A percentile compares a stretch with the other conserved stretches of the same genome.
These are phyloP conservation scores for Listrodromus nycthemerus DNA, from an alignment of 2,888 invertebrate genomes.

Conservation along the genomic window DNA sequence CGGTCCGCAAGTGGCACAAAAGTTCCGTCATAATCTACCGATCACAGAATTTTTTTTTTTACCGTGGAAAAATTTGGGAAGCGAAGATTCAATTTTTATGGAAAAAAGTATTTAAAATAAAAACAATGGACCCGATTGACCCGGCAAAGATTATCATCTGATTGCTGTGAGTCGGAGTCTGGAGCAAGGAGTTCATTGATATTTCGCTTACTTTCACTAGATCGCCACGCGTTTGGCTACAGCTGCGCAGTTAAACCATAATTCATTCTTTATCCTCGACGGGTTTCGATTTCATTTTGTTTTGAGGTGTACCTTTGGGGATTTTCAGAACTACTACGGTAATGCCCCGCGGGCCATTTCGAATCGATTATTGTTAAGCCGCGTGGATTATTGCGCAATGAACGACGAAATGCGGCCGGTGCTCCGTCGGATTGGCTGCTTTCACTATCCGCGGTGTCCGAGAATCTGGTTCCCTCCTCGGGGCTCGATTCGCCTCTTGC, in stretches of 20 bases:
- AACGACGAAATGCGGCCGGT: conserved; percentile 60
- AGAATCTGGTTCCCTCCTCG: conserved; percentile 79
- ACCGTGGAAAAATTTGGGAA: not conserved
- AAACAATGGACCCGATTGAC: not conserved
- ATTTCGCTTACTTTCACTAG: conserved; percentile 64
- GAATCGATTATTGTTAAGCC: conserved; percentile 51
- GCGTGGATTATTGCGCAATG: conserved; percentile 62
- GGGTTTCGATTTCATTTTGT: conserved; percentile 7
- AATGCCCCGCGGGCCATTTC: conserved; percentile 22
- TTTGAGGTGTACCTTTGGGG: conserved; percentile 8
- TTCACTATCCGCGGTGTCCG: conserved; percentile 78
- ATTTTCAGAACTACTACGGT: conserved; percentile 13
- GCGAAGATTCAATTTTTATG: not conserved
- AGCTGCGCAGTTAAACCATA: not conserved
- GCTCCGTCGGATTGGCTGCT: conserved; percentile 75
- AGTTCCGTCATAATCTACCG: not conserved
- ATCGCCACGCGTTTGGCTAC: conserved; percentile 42
- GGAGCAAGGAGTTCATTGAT: conserved; percentile 59
- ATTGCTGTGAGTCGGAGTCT: conserved; percentile 34
- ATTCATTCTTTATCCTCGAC: not conserved
- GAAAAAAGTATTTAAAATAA: not conserved
- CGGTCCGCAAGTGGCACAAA: not conserved
- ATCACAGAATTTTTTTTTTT: conserved; percentile 18
- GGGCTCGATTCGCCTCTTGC: conserved; percentile 73
- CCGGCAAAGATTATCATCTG: conserved; percentile 32